Evolutionary conservation across 1,140 invertebrate genomes (phyloP).

Genomic region (Muscidifurax raptorellus): DNA sequence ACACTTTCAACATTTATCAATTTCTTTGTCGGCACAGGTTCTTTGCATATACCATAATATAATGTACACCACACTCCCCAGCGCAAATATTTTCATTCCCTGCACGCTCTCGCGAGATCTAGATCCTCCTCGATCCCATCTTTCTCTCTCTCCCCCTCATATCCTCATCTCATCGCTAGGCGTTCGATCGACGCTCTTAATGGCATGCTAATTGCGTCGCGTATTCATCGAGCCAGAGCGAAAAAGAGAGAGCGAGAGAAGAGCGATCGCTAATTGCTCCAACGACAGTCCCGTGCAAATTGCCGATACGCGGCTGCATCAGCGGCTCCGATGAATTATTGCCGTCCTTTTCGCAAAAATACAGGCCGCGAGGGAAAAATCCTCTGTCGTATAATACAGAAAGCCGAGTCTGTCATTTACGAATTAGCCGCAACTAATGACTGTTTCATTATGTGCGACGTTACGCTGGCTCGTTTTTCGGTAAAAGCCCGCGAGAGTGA

Average conservation of each 20-base stretch:
- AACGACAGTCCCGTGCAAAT: background rate
- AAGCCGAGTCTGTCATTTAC: background rate
- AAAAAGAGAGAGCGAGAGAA: background rate
- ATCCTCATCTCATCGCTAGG: background rate
- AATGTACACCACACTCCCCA: no score
- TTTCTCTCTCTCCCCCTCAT: background rate
- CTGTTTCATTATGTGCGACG: background rate
- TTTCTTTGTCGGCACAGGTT: no score
- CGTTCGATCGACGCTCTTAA: background rate
- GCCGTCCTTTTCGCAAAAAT: background rate
- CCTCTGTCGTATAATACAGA: background rate
- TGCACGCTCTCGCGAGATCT: background rate
- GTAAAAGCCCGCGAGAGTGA: background rate
- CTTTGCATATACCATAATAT: no score
- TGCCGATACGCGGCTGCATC: background rate
- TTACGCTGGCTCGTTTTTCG: background rate
- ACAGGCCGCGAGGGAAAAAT: background rate
- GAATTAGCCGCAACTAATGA: background rate
- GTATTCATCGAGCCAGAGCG: background rate
- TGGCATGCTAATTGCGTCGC: conserved; percentile 5
- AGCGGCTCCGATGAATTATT: background rate
- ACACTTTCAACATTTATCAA: no score
- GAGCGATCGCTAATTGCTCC: background rate
- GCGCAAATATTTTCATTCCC: no score
- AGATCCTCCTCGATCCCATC: background rate